A percentile compares a stretch with the other conserved stretches of the same genome.
Evolutionary conservation across 2,797 vertebrate genomes (phyloP).

Genomic region (Peromyscus attwateri): DNA sequence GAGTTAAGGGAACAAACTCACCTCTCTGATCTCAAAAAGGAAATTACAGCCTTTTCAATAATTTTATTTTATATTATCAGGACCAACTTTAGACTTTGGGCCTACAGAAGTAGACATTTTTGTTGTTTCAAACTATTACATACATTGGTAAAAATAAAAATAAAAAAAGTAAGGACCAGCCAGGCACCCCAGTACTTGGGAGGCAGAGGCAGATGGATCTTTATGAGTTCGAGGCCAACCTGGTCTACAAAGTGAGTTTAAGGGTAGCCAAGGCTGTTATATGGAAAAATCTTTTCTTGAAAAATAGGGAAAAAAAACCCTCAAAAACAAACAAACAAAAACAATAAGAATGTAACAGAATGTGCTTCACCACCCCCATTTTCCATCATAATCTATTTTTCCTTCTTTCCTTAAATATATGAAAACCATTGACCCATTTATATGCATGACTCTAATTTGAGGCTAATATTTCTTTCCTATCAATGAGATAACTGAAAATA

Average conservation of each 20-base stretch:
- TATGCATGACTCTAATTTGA: neutral
- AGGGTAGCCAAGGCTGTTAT: no score
- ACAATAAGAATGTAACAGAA: neutral
- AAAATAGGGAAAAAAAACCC: no score
- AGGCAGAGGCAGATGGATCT: no score
- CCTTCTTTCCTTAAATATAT: neutral
- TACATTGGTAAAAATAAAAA: neutral
- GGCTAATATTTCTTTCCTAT: neutral
- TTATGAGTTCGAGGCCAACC: no score
- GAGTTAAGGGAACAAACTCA: neutral
- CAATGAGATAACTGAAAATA: neutral
- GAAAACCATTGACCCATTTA: neutral
- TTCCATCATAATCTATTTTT: neutral
- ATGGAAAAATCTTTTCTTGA: no score
- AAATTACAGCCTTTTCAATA: neutral
- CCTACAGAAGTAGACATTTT: neutral
- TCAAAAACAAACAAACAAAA: neutral
- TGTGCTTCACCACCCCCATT: neutral
- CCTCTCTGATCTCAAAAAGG: neutral
- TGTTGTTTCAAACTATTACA: neutral
- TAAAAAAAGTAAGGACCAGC: neutral
- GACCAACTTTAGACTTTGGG: neutral
- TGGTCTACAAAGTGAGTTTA: no score
- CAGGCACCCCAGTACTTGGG: neutral
- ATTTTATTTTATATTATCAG: neutral